Conservation (phyloP, 2,888 invertebrate genomes). For the Eledona agricola region DNA sequence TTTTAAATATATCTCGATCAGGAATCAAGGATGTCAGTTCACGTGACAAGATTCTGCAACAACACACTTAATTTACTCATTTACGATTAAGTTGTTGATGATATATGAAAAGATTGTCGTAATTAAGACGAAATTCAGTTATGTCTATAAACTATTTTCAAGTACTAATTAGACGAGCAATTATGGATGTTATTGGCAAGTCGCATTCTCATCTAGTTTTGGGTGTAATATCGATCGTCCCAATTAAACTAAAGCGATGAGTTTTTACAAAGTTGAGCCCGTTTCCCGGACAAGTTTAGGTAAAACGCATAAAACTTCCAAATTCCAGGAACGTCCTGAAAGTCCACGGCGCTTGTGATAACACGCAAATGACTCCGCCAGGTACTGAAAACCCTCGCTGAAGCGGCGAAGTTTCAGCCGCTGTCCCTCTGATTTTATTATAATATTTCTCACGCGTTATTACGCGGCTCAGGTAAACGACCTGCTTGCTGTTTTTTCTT, state of each 20-base stretch:
- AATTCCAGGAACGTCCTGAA: constrained; percentile 24
- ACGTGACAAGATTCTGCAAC: constrained; percentile 19
- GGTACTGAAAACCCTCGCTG: constrained; percentile 29
- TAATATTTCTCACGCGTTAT: constrained; percentile 4
- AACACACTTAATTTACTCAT: constrained; percentile 7
- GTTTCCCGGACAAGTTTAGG: background rate
- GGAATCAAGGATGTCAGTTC: constrained; percentile 4
- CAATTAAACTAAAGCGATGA: constrained; percentile 24
- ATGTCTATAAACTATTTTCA: too few species aligned
- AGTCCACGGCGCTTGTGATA: constrained; percentile 3
- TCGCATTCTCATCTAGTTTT: too few species aligned
- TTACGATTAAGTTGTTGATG: constrained; percentile 7
- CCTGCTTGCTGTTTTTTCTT: constrained; percentile 8
- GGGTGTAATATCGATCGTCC: constrained; percentile 1
- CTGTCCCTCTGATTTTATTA: constrained; percentile 22
- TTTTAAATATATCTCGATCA: constrained; percentile 12
- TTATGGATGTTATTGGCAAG: too few species aligned
- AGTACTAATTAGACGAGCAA: too few species aligned
- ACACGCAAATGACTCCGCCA: constrained; percentile 39
- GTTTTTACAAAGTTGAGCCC: too few species aligned
- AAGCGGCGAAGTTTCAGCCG: constrained; percentile 31
- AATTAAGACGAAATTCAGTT: constrained; percentile 22
- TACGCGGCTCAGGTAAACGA: constrained; percentile 18
- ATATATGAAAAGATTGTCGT: constrained; percentile 13
- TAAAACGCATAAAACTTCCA: constrained; percentile 29